phyloP scores from a whole-genome alignment of 2,888 invertebrate genomes.

The Lycocerus yunnanus region DNA sequence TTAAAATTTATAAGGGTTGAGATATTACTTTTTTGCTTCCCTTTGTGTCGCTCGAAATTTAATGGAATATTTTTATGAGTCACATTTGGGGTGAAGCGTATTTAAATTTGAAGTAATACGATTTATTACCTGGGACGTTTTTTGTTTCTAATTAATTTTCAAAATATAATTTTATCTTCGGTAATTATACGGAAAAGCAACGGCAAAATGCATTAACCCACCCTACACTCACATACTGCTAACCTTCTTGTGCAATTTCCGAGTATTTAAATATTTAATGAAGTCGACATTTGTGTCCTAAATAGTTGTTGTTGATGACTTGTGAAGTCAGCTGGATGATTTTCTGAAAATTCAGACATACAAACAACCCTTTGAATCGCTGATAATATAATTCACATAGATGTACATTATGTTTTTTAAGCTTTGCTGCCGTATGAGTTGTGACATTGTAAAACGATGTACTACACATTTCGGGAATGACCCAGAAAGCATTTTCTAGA shows the following conservation, averaged over 20 bases:
- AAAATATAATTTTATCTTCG: neutral
- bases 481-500: neutral
- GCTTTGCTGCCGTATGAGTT: neutral
- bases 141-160: neutral
- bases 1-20: neutral
- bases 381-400: neutral
- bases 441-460: neutral
- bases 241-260: neutral
- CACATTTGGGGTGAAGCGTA: neutral
- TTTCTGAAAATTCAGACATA: neutral
- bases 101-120: neutral
- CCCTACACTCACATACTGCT: neutral
- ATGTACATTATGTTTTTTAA: neutral
- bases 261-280: neutral
- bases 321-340: neutral
- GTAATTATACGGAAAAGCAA: neutral
- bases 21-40: neutral
- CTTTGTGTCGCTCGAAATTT: neutral
- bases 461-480: neutral
- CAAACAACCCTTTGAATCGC: neutral
- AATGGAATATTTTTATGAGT: neutral
- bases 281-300: neutral
- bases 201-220: neutral
- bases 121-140: neutral
- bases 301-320: neutral